Conservation (phyloP, 2,113 vertebrate genomes). For the Grus americana region DNA sequence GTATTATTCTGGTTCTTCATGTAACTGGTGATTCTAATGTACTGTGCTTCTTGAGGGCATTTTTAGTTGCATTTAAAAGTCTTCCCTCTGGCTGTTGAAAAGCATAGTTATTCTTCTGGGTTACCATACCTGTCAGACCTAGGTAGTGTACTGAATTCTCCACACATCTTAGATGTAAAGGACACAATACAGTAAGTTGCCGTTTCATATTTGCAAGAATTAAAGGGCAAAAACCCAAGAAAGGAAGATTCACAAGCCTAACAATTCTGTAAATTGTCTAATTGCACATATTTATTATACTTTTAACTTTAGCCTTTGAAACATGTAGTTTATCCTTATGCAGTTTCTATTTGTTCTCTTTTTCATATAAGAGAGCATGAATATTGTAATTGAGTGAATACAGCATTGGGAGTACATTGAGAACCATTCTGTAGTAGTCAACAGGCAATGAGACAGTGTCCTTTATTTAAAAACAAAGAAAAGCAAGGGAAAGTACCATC, state of each 20-base stretch:
- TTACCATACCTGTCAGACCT: background rate
- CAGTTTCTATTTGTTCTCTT: background rate
- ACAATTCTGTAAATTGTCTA: background rate
- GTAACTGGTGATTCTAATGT: background rate
- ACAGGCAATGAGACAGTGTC: background rate
- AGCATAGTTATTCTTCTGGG: background rate
- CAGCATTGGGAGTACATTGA: background rate
- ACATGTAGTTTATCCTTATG: background rate
- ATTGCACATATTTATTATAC: background rate
- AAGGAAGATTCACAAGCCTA: background rate
- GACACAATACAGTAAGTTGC: background rate
- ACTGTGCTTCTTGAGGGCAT: background rate
- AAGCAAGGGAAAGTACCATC: background rate
- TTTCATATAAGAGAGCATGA: background rate
- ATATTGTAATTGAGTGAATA: background rate
- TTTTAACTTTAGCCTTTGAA: slow-evolving; percentile 20
- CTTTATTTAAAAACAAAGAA: slow-evolving; percentile 18
- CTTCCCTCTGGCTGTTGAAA: slow-evolving; percentile 1
- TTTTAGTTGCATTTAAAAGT: background rate
- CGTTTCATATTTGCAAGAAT: background rate
- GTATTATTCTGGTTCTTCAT: background rate
- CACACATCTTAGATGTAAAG: background rate
- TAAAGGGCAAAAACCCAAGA: background rate
- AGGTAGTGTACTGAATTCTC: background rate
- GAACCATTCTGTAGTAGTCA: background rate